Conservation (phyloP, 2,113 vertebrate species). For the Cricetomys ansorgei region DNA sequence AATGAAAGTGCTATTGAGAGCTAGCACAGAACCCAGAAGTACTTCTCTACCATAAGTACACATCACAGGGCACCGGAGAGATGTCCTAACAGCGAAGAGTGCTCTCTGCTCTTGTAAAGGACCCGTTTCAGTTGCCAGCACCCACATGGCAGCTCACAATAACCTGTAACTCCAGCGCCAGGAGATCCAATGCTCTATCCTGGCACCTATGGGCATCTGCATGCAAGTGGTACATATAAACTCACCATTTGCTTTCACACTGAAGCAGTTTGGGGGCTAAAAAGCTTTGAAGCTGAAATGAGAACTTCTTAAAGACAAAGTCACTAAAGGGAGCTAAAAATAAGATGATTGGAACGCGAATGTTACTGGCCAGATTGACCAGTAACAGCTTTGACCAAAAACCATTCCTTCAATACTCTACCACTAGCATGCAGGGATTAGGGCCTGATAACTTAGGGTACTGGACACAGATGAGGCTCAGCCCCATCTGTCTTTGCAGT, state of each 20-base stretch:
- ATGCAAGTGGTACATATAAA: not conserved
- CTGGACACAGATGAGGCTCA: too few relatives aligned
- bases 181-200: not conserved
- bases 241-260: not conserved
- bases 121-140: too few relatives aligned
- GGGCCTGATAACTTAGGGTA: not conserved
- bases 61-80: accelerated
- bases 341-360: not conserved
- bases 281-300: not conserved
- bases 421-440: not conserved
- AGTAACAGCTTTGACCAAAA: not conserved
- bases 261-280: not conserved
- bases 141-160: not conserved
- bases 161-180: not conserved
- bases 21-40: not conserved
- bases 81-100: not conserved
- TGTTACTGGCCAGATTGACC: not conserved
- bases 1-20: not conserved
- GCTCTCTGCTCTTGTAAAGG: too few relatives aligned
- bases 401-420: not conserved
- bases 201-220: not conserved
- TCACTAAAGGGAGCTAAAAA: not conserved
- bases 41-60: not conserved
- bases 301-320: not conserved
- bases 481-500: not conserved